Evolutionary conservation across 2,888 invertebrate genomes (phyloP).

Genomic region (Lacanobia wlatinum): DNA sequence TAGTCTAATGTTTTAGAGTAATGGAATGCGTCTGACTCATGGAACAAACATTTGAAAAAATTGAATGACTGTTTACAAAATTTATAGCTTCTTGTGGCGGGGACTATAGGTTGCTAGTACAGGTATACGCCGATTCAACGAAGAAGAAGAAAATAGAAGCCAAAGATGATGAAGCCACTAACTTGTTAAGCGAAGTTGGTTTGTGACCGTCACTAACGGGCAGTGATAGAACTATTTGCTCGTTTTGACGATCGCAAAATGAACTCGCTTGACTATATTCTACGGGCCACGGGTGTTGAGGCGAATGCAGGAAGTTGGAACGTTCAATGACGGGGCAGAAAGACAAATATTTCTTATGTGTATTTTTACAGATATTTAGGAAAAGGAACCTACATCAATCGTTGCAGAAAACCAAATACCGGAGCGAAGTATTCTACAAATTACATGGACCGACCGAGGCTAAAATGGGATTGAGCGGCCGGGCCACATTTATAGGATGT

Average conservation of each 20-base stretch:
- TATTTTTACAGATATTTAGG: not conserved
- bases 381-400: too few species aligned
- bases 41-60: too few species aligned
- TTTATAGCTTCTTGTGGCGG: too few species aligned
- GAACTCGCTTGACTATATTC: slow-evolving; percentile 90
- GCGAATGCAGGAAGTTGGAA: not conserved
- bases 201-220: slow-evolving; percentile 92
- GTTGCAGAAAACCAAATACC: too few species aligned
- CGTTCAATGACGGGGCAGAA: not conserved
- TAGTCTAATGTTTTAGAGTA: too few species aligned
- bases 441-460: too few species aligned
- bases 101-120: too few species aligned
- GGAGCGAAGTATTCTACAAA: too few species aligned
- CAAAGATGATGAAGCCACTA: slow-evolving; percentile 13
- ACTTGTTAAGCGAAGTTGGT: slow-evolving; percentile 90
- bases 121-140: not conserved
- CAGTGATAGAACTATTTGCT: slow-evolving; percentile 86
- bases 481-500: too few species aligned
- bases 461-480: too few species aligned
- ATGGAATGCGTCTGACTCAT: too few species aligned
- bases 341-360: not conserved
- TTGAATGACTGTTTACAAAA: too few species aligned
- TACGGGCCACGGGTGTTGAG: slow-evolving; percentile 53
- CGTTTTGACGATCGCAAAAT: slow-evolving; percentile 91
- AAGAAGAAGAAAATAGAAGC: not conserved